Evolutionary conservation across 2,797 vertebrate species (phyloP), one percentile per base, ranked within the genome.

Genomic region (Passerculus sandwichensis): DNA sequence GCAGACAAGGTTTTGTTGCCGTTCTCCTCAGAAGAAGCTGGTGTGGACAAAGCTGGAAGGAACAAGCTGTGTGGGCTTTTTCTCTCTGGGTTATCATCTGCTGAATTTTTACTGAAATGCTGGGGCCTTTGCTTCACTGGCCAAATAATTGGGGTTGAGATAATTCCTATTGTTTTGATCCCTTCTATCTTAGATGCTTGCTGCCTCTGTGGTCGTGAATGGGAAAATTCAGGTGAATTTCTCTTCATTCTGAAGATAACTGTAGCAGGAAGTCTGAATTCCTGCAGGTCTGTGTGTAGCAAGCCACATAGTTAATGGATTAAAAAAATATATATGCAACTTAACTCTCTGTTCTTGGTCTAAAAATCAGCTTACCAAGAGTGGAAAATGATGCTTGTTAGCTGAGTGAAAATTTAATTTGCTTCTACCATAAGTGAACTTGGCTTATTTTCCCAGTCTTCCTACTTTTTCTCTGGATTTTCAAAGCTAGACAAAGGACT

Each of bases 111-210:
- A 85, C 62, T 94, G 79, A 69, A 94, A 73, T 2, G 84, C 85
- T 91, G 93, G 44, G 98, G 97, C 94, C 98, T 98, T 96, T 98
- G 98, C 94, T 98, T 99, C 64, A 98, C 93, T 47, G 98, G 98
- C 97, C 98, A 98, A 96, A 98, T 97, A 91, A 99, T 76, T 79
- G 98, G 98, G 8, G 98, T 99, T 84, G 98, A 99, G 81, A 99
- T 99, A 96, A 98, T 98, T 69, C 98, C 98, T 85, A 99, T 97
- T 47, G 96, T 97, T 97, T 95, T 96, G 75, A 97, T 47, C 74
- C 94, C 95, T 97, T 96, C 94, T 94, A 97, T 97, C 94, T 95
- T 96, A 96, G 97, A 97, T 54, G 95, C 96, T 87, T 93, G 95
- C 36, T 96, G 85, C 76, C 89, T 83, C 82, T 81, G 66, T 71